Base-by-base conservation (phyloP, 2,113 vertebrate genomes). In the Oostethus manadensis region DNA sequence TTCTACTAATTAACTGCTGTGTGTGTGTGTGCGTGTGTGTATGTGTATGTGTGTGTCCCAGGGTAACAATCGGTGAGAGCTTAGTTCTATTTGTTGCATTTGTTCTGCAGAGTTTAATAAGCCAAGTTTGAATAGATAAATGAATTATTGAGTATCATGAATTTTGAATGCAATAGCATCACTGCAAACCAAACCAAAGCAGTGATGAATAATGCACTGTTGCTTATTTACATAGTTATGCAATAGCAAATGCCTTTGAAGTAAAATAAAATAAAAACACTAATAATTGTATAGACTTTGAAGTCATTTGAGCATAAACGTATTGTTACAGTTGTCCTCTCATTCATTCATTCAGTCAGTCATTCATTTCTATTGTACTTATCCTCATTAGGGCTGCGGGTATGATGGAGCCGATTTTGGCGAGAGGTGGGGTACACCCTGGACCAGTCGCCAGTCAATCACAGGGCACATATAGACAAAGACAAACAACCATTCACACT, bases 1-100 rank as follows among this genome's bases (percentile, higher is more conserved):
- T 60, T 80, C 70, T 70, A 68, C 70, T 84, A 83, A 84, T 84
- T 69, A 81, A 73, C 55, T 65, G 64, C 56, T 61, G 62, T 23
- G 38, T 17, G 42, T 56, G 22, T 58, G 42, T 51, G 59, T 53
- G 54, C 58, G 47, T 54, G 57, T 43, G 53, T 65, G 22, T 51
- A 16, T 42, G 38, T 49, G 40, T 17, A 40, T 22, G 48, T 48
- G 60, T 18, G 45, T 51, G 48, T 85, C 79, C 76, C 74, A 68
- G 49, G 68, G 58, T 71, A 76, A 64, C 76, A 71, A 80, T 84
- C 72, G 75, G 63, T 69, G 43, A 57, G 68, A 76, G 63, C 76
- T 80, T 84, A 73, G 60, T 38, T 71, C 40, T 77, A 51, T 85
- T 82, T 78, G 77, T 76, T 77, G 62, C 63, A 75, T 86, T 80